Conservation (phyloP, 2,888 invertebrate species). For the Gastrophysa polygoni region DNA sequence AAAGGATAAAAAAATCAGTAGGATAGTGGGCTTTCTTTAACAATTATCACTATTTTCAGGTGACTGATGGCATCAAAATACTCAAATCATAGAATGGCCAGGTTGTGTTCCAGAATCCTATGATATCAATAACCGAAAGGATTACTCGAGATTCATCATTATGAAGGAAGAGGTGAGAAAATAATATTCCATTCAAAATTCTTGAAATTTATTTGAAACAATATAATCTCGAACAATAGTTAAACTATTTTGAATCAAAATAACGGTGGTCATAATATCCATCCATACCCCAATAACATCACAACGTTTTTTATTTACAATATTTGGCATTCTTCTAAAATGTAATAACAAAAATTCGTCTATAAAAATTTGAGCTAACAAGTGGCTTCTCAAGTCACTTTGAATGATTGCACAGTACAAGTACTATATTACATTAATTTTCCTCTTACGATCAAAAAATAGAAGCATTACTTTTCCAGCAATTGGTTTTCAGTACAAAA, state of each 20-base stretch:
- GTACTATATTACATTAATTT: background rate
- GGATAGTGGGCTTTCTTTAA: too few species aligned
- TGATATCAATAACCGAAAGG: too few species aligned
- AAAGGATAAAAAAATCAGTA: too few species aligned
- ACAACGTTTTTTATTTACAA: constrained; percentile 38
- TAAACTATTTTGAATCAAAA: constrained; percentile 39
- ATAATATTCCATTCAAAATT: background rate
- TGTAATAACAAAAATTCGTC: constrained; percentile 32
- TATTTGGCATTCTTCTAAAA: constrained; percentile 39
- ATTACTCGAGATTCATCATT: too few species aligned
- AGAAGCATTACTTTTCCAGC: too few species aligned
- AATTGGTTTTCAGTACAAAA: too few species aligned
- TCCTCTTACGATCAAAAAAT: background rate
- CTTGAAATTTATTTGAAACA: constrained; percentile 37
- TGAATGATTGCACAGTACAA: background rate
- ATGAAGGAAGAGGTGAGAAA: too few species aligned
- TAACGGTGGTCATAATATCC: constrained; percentile 38
- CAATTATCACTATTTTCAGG: too few species aligned
- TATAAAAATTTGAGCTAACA: constrained; percentile 41
- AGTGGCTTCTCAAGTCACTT: constrained; percentile 24
- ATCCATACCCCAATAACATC: constrained; percentile 41
- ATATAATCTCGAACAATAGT: constrained; percentile 39
- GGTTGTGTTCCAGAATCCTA: too few species aligned
- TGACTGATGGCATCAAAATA: too few species aligned
- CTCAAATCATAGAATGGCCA: too few species aligned